These are phyloP conservation scores for Acomys russatus DNA, from an alignment of 2,797 vertebrate species.

Conservation along the genomic window DNA sequence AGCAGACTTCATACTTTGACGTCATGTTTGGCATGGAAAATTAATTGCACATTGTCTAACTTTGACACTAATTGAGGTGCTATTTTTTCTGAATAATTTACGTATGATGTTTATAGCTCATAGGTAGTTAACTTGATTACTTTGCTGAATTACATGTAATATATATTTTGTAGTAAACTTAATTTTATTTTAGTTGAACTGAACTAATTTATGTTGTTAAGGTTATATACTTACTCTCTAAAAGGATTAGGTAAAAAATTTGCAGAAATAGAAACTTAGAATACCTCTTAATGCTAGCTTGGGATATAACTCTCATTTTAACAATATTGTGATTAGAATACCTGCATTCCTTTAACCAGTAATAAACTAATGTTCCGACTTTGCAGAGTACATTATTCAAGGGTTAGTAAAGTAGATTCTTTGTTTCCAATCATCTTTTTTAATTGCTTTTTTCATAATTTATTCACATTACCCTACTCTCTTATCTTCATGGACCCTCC, in stretches of 20 bases:
- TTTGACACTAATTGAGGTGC: constrained; percentile 83
- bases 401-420: constrained; percentile 56
- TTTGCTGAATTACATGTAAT: constrained; percentile 76
- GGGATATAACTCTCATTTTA: constrained; percentile 50
- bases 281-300: constrained; percentile 49
- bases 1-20: constrained; percentile 82
- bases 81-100: constrained; percentile 86
- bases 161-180: constrained; percentile 77
- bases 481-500: no score
- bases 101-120: constrained; percentile 83
- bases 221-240: constrained; percentile 54
- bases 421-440: constrained; percentile 60
- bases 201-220: constrained; percentile 59
- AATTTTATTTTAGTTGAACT: constrained; percentile 82
- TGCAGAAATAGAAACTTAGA: constrained; percentile 29
- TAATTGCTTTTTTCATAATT: no score
- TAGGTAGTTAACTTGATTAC: constrained; percentile 80
- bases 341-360: constrained; percentile 48
- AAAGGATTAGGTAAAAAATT: constrained; percentile 31
- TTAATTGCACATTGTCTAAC: constrained; percentile 80
- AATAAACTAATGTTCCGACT: constrained; percentile 60
- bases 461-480: no score
- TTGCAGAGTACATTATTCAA: constrained; percentile 71
- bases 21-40: constrained; percentile 83
- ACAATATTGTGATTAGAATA: constrained; percentile 75